These are phyloP conservation scores for Elmis aenea DNA, from an alignment of 2,888 invertebrate species.

Conservation along the genomic window DNA sequence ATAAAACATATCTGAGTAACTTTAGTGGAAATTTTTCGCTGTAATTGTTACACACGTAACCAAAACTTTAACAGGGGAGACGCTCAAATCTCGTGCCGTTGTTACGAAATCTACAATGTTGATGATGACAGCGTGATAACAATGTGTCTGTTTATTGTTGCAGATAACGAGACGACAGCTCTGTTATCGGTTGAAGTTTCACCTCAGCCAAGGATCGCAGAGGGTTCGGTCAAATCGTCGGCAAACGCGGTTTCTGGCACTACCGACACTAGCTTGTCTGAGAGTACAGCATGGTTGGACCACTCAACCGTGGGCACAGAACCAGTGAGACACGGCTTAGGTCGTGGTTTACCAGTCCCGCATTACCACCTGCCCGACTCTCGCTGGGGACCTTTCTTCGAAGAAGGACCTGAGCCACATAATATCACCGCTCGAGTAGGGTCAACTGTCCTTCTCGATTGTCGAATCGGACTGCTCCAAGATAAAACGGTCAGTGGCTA, in stretches of 20 bases:
- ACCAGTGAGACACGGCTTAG: slow-evolving; percentile 33
- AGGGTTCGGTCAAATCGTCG: slow-evolving; percentile 14
- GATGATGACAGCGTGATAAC: background rate
- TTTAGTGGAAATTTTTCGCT: no score
- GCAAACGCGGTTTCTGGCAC: slow-evolving; percentile 10
- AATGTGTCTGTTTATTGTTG: slow-evolving; percentile 17
- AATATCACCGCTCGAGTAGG: slow-evolving; percentile 57
- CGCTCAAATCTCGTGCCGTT: no score
- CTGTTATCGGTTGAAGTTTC: slow-evolving; percentile 21
- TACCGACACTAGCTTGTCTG: slow-evolving; percentile 13
- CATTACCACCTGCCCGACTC: slow-evolving; percentile 47
- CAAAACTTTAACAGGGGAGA: no score
- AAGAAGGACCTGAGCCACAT: slow-evolving; percentile 52
- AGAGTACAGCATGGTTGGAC: slow-evolving; percentile 9
- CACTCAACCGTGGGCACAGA: slow-evolving; percentile 20
- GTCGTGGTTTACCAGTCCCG: slow-evolving; percentile 34
- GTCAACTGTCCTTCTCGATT: slow-evolving; percentile 54
- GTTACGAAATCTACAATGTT: no score
- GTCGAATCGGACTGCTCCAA: slow-evolving; percentile 56
- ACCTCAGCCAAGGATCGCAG: slow-evolving; percentile 16
- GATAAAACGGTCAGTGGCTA: slow-evolving; percentile 54
- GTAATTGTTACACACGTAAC: no score
- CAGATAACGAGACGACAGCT: slow-evolving; percentile 28
- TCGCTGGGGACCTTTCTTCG: slow-evolving; percentile 61
- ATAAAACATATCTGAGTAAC: no score